These are phyloP conservation scores for Poecile atricapillus DNA, from an alignment of 2,113 vertebrate genomes.

Conservation along the genomic window DNA sequence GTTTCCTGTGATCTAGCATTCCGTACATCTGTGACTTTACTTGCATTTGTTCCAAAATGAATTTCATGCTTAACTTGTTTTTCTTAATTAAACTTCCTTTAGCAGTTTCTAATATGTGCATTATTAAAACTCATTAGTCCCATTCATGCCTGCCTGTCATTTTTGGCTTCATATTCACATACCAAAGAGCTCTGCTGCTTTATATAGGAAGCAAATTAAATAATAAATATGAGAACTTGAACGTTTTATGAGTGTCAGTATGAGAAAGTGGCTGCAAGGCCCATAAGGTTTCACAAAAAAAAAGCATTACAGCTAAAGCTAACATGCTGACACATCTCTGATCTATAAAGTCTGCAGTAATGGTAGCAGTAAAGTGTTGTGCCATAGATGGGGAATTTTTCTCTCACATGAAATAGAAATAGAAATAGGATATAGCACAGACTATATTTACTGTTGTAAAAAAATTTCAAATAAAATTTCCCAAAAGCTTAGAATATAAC, in stretches of 20 bases:
- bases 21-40: slow-evolving; percentile 57
- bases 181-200: slow-evolving; percentile 45
- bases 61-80: slow-evolving; percentile 79
- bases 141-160: slow-evolving; percentile 67
- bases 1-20: slow-evolving; percentile 45
- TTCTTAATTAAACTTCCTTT: slow-evolving; percentile 80
- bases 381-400: slow-evolving; percentile 68
- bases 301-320: slow-evolving; percentile 70
- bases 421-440: slow-evolving; percentile 65
- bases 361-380: slow-evolving; percentile 69
- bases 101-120: slow-evolving; percentile 64
- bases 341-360: slow-evolving; percentile 77
- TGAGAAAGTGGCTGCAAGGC: slow-evolving; percentile 71
- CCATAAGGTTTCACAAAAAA: slow-evolving; percentile 76
- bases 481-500: slow-evolving; percentile 69
- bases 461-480: slow-evolving; percentile 67
- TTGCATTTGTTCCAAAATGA: slow-evolving; percentile 67
- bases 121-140: slow-evolving; percentile 78
- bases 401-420: slow-evolving; percentile 62
- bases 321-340: slow-evolving; percentile 74
- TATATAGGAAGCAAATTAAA: slow-evolving; percentile 72
- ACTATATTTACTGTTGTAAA: slow-evolving; percentile 68
- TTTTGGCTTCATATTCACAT: slow-evolving; percentile 59
- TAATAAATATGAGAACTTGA: slow-evolving; percentile 73
- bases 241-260: slow-evolving; percentile 69